Evolutionary conservation across 2,113 vertebrate genomes (phyloP), one percentile per base, ranked within the genome.

Genomic region (Hippocampus abdominalis): DNA sequence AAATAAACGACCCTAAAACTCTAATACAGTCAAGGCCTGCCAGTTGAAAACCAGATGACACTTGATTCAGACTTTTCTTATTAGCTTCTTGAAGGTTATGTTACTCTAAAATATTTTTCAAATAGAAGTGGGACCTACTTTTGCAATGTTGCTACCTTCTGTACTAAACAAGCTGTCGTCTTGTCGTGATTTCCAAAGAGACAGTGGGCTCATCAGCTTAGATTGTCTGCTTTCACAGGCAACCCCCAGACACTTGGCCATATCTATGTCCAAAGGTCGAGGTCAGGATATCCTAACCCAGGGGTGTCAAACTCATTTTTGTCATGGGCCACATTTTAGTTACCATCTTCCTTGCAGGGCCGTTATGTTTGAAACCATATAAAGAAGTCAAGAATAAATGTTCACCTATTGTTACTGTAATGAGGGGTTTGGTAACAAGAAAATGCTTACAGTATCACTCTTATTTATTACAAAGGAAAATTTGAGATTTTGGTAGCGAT

Each of bases 191-290:
- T 85, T 85, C 73, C 77, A 72, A 77, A 76, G 73, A 81, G 81
- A 77, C 74, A 13, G 57, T 36, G 49, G 68, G 78, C 73, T 90
- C 89, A 91, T 90, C 84, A 86, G 86, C 89, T 91, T 88, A 90
- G 1, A 64, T 79, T 32, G 83, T 85, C 88, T 89, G 79, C 81
- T 78, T 53, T 44, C 77, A 79, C 72, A 81, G 73, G 79, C 79
- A 83, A 88, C 87, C 77, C 69, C 57, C 7, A 81, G 65, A 81
- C 82, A 27, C 75, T 64, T 69, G 66, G 59, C 59, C 57, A 68
- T 44, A 0, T 59, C 68, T 49, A 70, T 21, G 53, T 81, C 84
- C 85, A 81, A 70, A 82, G 81, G 79, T 63, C 49, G 75, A 76
- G 79, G 77, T 81, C 65, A 68, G 32, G 39, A 80, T 70, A 65